A percentile compares a stretch with the other conserved stretches of the same genome.
These are phyloP conservation scores for Drosophila cognata DNA, from an alignment of 2,888 invertebrate genomes.

Conservation along the genomic window DNA sequence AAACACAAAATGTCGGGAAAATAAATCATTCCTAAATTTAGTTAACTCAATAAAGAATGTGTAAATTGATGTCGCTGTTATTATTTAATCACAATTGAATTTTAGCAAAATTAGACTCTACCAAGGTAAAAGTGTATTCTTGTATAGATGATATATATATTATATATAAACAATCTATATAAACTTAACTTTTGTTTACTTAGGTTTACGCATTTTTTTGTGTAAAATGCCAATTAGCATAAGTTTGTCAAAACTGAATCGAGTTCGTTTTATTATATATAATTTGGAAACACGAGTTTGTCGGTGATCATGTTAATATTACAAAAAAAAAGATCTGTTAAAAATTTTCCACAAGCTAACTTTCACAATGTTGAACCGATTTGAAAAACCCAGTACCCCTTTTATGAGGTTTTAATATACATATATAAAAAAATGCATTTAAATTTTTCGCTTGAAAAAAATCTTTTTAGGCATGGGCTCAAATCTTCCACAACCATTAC, in stretches of 20 bases:
- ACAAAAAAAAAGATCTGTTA: not conserved
- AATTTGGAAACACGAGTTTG: not conserved
- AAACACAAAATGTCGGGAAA: not conserved
- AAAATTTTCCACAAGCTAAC: not conserved
- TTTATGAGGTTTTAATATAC: not conserved
- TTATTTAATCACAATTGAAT: not conserved
- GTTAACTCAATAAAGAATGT: not conserved
- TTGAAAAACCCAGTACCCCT: not conserved
- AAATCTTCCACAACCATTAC: not conserved
- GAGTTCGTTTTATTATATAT: no score
- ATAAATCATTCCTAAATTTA: slow-evolving; percentile 3
- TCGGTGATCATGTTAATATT: not conserved
- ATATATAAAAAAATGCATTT: no score
- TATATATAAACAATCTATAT: not conserved
- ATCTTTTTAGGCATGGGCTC: not conserved
- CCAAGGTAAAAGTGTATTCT: not conserved
- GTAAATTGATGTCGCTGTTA: not conserved
- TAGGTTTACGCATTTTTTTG: not conserved
- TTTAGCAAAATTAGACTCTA: not conserved
- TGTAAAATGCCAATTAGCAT: not conserved
- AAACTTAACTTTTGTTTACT: not conserved
- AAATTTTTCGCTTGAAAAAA: not conserved
- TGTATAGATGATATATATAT: not conserved
- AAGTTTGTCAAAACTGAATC: not conserved
- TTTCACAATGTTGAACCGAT: not conserved